Percentiles rank a stretch among this genome's conserved stretches.
These are phyloP conservation scores for Spea bombifrons DNA, from an alignment of 2,113 vertebrate genomes.

Conservation along the genomic window DNA sequence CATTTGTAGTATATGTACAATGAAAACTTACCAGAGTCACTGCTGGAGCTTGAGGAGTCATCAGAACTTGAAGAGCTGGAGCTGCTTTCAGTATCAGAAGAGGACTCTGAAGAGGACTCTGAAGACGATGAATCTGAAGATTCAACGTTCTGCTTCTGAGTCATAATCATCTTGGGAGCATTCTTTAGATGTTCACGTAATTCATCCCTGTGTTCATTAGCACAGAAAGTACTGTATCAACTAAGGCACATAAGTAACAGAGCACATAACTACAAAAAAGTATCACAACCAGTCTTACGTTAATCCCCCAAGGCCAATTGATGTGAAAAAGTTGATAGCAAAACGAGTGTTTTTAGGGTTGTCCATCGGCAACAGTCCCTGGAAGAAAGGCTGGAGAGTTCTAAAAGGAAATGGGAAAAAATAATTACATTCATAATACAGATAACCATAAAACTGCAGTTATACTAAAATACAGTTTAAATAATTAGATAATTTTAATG, in stretches of 20 bases:
- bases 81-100: conserved; percentile 68
- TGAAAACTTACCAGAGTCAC: conserved; percentile 73
- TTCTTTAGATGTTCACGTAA: conserved; percentile 95
- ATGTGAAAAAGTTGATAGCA: conserved; percentile 99
- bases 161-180: conserved; percentile 94
- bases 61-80: conserved; percentile 76
- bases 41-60: conserved; percentile 64
- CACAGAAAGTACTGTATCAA: neutral
- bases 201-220: conserved; percentile 78
- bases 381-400: conserved; percentile 89
- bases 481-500: no score
- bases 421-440: no score
- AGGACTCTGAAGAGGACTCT: conserved; percentile 67
- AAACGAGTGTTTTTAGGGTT: conserved; percentile 97
- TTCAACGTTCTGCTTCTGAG: conserved; percentile 91
- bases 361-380: conserved; percentile 92
- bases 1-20: neutral
- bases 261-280: neutral
- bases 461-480: no score
- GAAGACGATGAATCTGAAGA: conserved; percentile 76
- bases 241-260: neutral
- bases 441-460: no score
- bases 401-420: conserved; percentile 61
- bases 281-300: conserved; percentile 74
- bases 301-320: conserved; percentile 93